Evolutionary conservation across 2,113 vertebrate species (phyloP), one percentile per base, ranked within the genome.

Genomic region (Theropithecus gelada): DNA sequence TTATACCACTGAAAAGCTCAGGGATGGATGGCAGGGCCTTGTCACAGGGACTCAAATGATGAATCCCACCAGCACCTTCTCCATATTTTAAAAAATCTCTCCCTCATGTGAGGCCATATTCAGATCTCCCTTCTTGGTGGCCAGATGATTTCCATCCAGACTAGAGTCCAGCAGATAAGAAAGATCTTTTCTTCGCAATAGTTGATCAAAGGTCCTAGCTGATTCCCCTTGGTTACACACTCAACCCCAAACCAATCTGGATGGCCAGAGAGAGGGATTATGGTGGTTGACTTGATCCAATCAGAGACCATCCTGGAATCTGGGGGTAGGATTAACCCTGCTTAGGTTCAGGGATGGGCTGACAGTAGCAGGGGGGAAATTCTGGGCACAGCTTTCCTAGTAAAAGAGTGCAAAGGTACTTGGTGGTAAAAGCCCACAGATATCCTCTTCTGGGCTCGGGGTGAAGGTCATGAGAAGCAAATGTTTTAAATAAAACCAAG

Each of bases 1-100:
- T 87, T 66, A 70, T 14, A 50, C 30, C n/a, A 8, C 64, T 18
- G 64, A 72, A 90, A 72, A 94, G 59, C 87, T 76, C 83, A 95
- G 80, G 68, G 38, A 8, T 0, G 30, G 38, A 8, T 35, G 43
- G 78, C 87, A 9, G 20, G 88, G 9, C 17, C 23, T 86, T 40
- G 52, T 32, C 17, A 4, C 30, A 40, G 84, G 23, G 45, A 32
- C 61, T 94, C 59, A 27, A 18, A 78, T 14, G 82, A 76, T 43
- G 50, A 64, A 6, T 64, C 27, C n/a, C 20, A 8, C 27, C 13
- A 48, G 25, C 25, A 57, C 32, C 20, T 22, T 55, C 86, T 78
- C 8, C 1, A 17, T 72, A 61, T n/a, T 70, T 90, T 20, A 57
- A 25, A 32, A 64, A 38, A 14, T 52, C 30, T 94, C 40, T 81